Evolutionary conservation across 2,797 vertebrate genomes (phyloP), one percentile per base, ranked within the genome.

Genomic region (Austrolebias charrua): DNA sequence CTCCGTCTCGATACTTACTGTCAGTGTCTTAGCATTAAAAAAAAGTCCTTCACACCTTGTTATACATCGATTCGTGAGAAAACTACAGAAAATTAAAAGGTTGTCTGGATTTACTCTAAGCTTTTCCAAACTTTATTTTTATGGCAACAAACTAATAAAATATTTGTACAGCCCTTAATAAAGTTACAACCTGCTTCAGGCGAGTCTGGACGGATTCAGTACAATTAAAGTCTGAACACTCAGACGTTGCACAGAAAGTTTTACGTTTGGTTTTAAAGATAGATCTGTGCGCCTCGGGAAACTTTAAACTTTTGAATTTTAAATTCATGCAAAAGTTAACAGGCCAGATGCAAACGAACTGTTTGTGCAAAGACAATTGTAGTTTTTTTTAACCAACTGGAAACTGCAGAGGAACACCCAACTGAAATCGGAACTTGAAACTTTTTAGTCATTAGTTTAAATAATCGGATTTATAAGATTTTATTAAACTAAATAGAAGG

Each of bases 11-110:
- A 62, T 48, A 16, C 33, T 19, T 18, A 35, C 29, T 47, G 49
- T 45, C 40, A 45, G 35, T 58, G 42, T 19, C 50, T 46, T 35
- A 53, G 64, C 5, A 19, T 18, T 45, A 18, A 35, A 55, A 10
- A 0, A 5, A 7, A 28, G 18, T 54, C 56, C 19, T 55, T 46
- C 31, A 14, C 24, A 29, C 12, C 16, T 54, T 40, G 31, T 59
- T 19, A 40, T 24, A 2, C 7, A 10, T 29, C 13, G 31, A 29
- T 43, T 50, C 43, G 35, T 31, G n/a, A 28, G 12, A 8, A 31
- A 43, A 13, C 5, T n/a, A 19, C 29, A 40, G 42, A 35, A 20
- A 28, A n/a, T 55, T n/a, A 31, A 20, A 40, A 24, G 10, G 40
- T 14, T 52, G 18, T n/a, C 16, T 18, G 13, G 45, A 31, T 52